phyloP scores from a whole-genome alignment of 2,797 vertebrate genomes.

The Myotis planiceps region DNA sequence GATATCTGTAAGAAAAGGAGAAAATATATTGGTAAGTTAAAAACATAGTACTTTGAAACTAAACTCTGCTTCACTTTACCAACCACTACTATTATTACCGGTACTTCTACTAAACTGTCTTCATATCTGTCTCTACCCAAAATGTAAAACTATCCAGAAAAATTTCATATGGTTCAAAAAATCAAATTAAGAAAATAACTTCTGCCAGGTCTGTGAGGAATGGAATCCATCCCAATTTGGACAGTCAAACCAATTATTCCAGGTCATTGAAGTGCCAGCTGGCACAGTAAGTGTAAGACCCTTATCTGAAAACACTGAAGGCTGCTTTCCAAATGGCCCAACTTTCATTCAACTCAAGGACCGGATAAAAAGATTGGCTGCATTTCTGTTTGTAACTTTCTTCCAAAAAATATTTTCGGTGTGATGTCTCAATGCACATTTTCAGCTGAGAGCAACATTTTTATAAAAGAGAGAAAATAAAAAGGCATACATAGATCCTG shows the following conservation, averaged over 20 bases:
- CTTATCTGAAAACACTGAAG: conserved; percentile 25
- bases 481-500: neutral
- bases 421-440: neutral
- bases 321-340: conserved; percentile 24
- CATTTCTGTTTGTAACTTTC: conserved; percentile 22
- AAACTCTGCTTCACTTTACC: neutral
- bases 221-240: neutral
- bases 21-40: neutral
- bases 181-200: neutral
- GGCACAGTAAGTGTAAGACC: neutral
- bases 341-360: conserved; percentile 14
- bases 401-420: conserved; percentile 30
- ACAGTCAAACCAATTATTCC: neutral
- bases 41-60: neutral
- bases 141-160: neutral
- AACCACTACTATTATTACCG: neutral
- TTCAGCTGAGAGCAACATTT: conserved; percentile 18
- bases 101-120: neutral
- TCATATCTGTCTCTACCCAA: neutral
- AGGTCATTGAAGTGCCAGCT: conserved; percentile 7
- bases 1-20: neutral
- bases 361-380: conserved; percentile 11
- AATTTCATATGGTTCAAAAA: neutral
- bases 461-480: neutral
- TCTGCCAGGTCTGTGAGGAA: neutral